These are phyloP conservation scores for Lagria hirta DNA, from an alignment of 2,888 invertebrate species.

Conservation along the genomic window DNA sequence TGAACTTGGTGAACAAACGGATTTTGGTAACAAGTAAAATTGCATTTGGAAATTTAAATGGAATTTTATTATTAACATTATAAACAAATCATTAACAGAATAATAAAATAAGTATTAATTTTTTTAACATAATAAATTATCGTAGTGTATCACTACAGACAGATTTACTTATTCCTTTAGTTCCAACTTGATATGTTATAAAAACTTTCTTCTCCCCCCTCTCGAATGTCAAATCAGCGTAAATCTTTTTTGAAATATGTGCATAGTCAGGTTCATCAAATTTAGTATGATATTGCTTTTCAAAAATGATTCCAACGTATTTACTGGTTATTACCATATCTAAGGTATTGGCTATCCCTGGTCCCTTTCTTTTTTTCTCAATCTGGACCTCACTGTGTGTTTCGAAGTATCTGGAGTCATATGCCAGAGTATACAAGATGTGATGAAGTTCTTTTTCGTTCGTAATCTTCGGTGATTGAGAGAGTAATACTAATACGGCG, in stretches of 20 bases:
- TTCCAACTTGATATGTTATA: constrained; percentile 17
- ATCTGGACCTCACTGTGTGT: constrained; percentile 16
- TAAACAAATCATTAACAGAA: constrained; percentile 8
- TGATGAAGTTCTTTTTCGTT: constrained; percentile 16
- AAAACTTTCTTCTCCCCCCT: constrained; percentile 10
- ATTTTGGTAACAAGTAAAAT: constrained; percentile 6
- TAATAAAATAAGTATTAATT: constrained; percentile 4
- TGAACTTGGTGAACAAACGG: constrained; percentile 7
- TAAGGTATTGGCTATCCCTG: constrained; percentile 17
- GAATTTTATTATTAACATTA: constrained; percentile 8
- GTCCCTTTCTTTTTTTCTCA: constrained; percentile 10
- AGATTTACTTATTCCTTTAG: constrained; percentile 10
- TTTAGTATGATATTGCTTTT: constrained; percentile 14
- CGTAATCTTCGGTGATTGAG: constrained; percentile 8
- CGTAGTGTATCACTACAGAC: constrained; percentile 11
- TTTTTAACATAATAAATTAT: constrained; percentile 18
- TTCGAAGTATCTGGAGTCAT: constrained; percentile 15
- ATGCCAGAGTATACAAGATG: constrained; percentile 19
- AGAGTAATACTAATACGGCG: constrained; percentile 13
- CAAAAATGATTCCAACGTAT: constrained; percentile 13
- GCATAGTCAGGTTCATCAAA: constrained; percentile 18
- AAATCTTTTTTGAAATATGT: constrained; percentile 16
- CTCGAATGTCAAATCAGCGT: constrained; percentile 11
- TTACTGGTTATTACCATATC: constrained; percentile 13
- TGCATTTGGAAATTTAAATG: constrained; percentile 4